Evolutionary conservation across 2,888 invertebrate species (phyloP).

Genomic region (Ptychoptera albimana): DNA sequence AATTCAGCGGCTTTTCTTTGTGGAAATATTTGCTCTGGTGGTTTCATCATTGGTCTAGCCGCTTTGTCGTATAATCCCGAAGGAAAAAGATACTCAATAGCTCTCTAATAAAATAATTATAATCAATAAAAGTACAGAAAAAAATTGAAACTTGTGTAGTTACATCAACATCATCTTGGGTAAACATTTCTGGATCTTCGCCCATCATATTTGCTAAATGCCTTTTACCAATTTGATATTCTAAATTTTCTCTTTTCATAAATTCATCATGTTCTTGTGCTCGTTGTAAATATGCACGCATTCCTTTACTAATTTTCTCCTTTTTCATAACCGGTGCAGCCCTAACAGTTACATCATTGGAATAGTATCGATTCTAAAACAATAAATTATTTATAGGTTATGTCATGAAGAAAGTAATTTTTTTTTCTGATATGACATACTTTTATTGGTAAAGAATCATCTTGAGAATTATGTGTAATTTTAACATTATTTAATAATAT

Average conservation of each 20-base stretch:
- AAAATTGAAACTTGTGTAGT: no score
- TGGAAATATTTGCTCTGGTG: conserved; percentile 76
- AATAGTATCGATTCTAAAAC: neutral
- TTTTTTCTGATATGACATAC: neutral
- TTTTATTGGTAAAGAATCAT: neutral
- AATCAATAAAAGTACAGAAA: conserved; percentile 8
- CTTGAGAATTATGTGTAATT: neutral
- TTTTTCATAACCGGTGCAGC: conserved; percentile 27
- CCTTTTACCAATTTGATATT: conserved; percentile 82
- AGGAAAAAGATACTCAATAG: conserved; percentile 90
- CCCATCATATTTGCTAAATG: conserved; percentile 99
- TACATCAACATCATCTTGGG: conserved; percentile 75
- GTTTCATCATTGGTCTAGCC: conserved; percentile 80
- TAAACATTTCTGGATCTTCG: conserved; percentile 73
- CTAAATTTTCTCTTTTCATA: conserved; percentile 58
- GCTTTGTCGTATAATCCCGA: conserved; percentile 74
- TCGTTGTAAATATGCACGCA: conserved; percentile 75
- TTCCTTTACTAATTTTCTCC: conserved; percentile 67
- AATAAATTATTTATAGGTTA: neutral
- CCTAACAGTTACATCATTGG: conserved; percentile 21
- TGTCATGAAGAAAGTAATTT: neutral
- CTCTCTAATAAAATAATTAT: conserved; percentile 39
- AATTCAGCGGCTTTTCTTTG: conserved; percentile 76
- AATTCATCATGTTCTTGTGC: conserved; percentile 69
- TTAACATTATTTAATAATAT: no score